These are phyloP conservation scores for Prunella himalayana DNA, from an alignment of 2,113 vertebrate species.

Conservation along the genomic window DNA sequence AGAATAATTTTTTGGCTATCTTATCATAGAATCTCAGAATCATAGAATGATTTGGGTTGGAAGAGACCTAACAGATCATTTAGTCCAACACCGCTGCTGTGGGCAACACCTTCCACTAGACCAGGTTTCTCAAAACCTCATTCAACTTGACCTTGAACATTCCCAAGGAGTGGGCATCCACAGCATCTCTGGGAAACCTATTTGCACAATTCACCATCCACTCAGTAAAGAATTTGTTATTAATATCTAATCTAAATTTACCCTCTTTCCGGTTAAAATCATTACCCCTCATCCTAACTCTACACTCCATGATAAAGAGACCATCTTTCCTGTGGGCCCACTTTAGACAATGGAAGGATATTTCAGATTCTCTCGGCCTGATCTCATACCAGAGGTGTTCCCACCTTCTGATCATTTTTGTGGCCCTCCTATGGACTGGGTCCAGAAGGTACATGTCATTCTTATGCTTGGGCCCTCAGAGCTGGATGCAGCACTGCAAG, in stretches of 20 bases:
- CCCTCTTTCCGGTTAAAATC: neutral
- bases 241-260: neutral
- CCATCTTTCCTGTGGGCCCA: neutral
- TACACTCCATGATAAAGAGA: neutral
- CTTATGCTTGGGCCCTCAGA: neutral
- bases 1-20: neutral
- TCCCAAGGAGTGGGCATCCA: neutral
- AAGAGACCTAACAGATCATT: neutral
- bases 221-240: neutral
- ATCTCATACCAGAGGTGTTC: neutral
- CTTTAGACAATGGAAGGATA: neutral
- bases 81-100: neutral
- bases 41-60: neutral
- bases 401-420: neutral
- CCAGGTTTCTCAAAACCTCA: neutral
- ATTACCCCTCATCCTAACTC: neutral
- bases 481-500: neutral
- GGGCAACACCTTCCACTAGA: neutral
- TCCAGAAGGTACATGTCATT: neutral
- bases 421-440: rapidly evolving
- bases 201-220: neutral
- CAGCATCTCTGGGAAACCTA: neutral
- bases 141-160: neutral
- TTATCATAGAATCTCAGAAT: neutral
- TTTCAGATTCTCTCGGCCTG: neutral